Evolutionary conservation across 2,113 vertebrate genomes (phyloP), one percentile per base, ranked within the genome.

Genomic region (Accipiter cooperii): DNA sequence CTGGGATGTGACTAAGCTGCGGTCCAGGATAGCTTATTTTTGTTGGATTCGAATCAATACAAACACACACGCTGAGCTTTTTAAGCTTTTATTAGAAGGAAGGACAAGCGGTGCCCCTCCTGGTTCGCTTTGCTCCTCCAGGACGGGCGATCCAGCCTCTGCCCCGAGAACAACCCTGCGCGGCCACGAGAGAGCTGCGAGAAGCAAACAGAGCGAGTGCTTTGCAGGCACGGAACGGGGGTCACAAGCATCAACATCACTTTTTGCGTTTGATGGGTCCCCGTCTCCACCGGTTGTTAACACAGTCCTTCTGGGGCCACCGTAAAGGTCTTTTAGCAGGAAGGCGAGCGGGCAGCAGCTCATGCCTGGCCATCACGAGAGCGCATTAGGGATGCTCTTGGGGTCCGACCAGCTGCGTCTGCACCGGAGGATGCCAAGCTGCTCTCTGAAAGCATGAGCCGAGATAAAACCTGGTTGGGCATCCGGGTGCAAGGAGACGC

Each of bases 61-160:
- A 78, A 29, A 84, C 64, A 78, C 82, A 17, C 66, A 52, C 40
- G 16, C 68, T 0, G 29, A 90, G 69, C 9, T 92, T 70, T 89
- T 40, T 2, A 79, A 77, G 70, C 73, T 38, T 97, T 96, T 92
- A 97, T 96, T 95, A 46, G 20, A 52, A 47, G 92, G 69, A 52
- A 60, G 47, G 87, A 68, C 14, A 49, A 63, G 46, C 81, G 21
- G 36, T 0, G 14, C 38, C 61, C 14, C n/a, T 51, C 21, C 71
- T 7, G 74, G 10, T 22, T n/a, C 25, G 54, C 36, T 20, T 47
- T 34, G 22, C 47, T 71, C 18, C 75, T 44, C 40, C 3, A 2
- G 73, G 26, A 29, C 6, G 3, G 49, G 44, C 28, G 14, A 28
- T 2, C 33, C 69, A 36, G 51, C 38, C 60, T 5, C 57, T 33